These are phyloP conservation scores for Lutra lutra DNA, from an alignment of 2,797 vertebrate species.

Conservation along the genomic window DNA sequence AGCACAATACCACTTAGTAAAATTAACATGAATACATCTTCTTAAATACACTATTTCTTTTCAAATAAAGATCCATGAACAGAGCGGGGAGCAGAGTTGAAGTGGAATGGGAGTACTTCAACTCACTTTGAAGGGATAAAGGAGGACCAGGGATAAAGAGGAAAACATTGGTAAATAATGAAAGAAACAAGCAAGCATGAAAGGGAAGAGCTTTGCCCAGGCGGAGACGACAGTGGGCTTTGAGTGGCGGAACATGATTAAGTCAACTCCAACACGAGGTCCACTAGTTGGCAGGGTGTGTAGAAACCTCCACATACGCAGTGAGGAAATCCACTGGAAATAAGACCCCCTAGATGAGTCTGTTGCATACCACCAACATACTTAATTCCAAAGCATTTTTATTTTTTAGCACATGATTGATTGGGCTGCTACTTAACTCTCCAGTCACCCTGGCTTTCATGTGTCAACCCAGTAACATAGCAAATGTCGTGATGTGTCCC, in stretches of 20 bases:
- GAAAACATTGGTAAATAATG: background rate
- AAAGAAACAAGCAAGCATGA: background rate
- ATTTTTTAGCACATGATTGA: background rate
- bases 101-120: background rate
- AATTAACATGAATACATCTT: background rate
- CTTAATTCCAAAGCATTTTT: background rate
- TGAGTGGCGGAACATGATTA: background rate
- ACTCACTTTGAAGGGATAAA: too few species aligned
- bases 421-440: background rate
- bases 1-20: background rate
- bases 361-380: background rate
- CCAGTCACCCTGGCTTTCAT: background rate
- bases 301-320: background rate
- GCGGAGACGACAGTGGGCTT: background rate
- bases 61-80: constrained; percentile 7
- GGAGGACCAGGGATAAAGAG: background rate
- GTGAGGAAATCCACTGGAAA: background rate
- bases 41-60: background rate
- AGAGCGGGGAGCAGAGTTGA: background rate
- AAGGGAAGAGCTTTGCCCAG: background rate
- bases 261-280: background rate
- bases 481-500: constrained; percentile 1
- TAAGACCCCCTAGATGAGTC: background rate
- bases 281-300: background rate
- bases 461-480: background rate